Evolutionary conservation across 2,888 invertebrate genomes (phyloP).

Genomic region (Taphrorychus bicolor): DNA sequence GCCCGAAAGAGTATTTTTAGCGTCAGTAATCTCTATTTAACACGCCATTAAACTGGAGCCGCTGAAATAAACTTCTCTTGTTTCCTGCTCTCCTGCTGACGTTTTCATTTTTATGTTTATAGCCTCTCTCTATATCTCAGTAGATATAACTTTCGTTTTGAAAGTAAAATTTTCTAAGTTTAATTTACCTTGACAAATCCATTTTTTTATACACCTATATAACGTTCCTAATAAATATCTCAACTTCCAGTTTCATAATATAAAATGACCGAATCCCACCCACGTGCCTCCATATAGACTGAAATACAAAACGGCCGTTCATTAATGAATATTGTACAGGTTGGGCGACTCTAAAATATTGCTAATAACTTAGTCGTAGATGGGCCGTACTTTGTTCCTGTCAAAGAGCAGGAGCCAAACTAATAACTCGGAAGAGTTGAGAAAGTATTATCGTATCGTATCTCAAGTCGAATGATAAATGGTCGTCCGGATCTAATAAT

Average conservation of each 20-base stretch:
- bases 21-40: conserved; percentile 2
- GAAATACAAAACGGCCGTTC: conserved; percentile 11
- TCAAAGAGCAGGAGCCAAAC: conserved; percentile 23
- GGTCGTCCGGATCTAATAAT: conserved; percentile 11
- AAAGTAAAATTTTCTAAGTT: too few relatives aligned
- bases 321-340: conserved; percentile 19
- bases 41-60: conserved; percentile 2
- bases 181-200: too few relatives aligned
- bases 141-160: background rate
- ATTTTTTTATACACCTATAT: too few relatives aligned
- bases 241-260: background rate
- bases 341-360: conserved; percentile 25
- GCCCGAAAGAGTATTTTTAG: background rate
- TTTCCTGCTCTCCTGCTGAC: background rate
- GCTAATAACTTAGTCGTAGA: conserved; percentile 28
- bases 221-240: background rate
- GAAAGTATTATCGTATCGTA: conserved; percentile 24
- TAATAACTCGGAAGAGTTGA: conserved; percentile 31
- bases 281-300: background rate
- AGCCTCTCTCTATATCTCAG: background rate
- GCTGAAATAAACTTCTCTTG: background rate
- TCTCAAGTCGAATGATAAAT: conserved; percentile 25
- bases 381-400: conserved; percentile 29
- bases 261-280: background rate
- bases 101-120: conserved; percentile 4